A percentile compares a stretch with the other conserved stretches of the same genome.
Conservation (phyloP, 2,797 vertebrate species). For the Muraenolepis orangiensis region DNA sequence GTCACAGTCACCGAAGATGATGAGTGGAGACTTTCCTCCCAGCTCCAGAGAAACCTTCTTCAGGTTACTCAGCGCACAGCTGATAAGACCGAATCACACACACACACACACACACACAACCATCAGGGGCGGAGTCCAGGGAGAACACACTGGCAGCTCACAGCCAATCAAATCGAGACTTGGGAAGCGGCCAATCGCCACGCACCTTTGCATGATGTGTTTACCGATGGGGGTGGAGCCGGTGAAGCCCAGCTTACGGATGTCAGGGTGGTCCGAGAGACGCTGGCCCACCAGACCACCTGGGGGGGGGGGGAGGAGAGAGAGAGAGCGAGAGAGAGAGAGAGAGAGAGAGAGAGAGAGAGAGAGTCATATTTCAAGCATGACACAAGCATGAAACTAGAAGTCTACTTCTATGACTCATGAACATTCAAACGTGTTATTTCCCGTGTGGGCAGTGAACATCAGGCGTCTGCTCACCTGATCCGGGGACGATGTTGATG, state of each 20-base stretch:
- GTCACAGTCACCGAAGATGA: conserved; percentile 96
- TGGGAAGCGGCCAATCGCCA: not conserved
- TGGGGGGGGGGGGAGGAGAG: conserved; percentile 36
- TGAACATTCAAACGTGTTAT: too few species aligned
- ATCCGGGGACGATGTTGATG: conserved; percentile 93
- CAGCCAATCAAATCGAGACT: not conserved
- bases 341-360: not conserved
- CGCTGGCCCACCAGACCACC: conserved; percentile 89
- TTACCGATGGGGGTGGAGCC: conserved; percentile 93
- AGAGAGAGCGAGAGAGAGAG: not conserved
- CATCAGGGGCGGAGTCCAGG: too few species aligned
- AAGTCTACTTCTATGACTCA: too few species aligned
- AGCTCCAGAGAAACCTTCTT: conserved; percentile 97
- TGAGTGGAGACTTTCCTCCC: conserved; percentile 94
- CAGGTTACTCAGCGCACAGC: conserved; percentile 90
- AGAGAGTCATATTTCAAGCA: too few species aligned
- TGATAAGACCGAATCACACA: too few species aligned
- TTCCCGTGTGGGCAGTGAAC: not conserved
- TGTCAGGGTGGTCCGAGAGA: conserved; percentile 88
- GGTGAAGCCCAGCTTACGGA: conserved; percentile 95
- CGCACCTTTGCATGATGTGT: conserved; percentile 96
- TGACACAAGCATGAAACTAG: too few species aligned
- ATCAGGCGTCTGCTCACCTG: conserved; percentile 83
- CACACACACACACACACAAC: not conserved
- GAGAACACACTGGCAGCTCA: not conserved